Evolutionary conservation across 2,888 invertebrate genomes (phyloP), one percentile per base, ranked within the genome.

Genomic region (Catonia carolina): DNA sequence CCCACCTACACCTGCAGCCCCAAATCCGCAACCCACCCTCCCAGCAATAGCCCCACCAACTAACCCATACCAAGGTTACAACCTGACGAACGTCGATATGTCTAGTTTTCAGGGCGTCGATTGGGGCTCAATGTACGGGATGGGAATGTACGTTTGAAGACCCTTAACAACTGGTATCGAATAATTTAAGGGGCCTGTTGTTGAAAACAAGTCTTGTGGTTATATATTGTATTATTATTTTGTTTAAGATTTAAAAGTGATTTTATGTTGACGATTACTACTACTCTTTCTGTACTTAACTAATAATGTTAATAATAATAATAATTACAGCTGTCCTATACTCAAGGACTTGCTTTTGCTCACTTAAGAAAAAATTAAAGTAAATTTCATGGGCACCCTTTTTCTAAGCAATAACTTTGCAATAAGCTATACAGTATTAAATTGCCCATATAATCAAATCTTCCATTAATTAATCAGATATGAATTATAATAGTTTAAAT

Each of bases 71-170:
- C 84, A 83, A 68, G 83, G 83, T 48, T 90, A 90, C 75, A 86
- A 86, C 65, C 81, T 91, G 64, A 85, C 90, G 70, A 90, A 90
- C 72, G 89, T 91, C 61, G 91, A 91, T 76, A 91, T 91, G 91
- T 86, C 89, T 61, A 88, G 89, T 71, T 91, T 91, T 82, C 91
- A 91, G 74, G 87, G 89, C 59, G 88, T 92, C 66, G 91, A 91
- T 75, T 91, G 91, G 91, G 84, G 85, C 69, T 85, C 87, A 68
- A 87, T 91, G 87, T 92, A 92, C 74, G 89, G 90, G 69, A 88
- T 91, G 77, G 90, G 90, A 72, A 90, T 91, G 90, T 91, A 91
- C 78, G 89, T 90, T 72, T 87, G 57, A 57, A 57, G 39, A 27
- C 49, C 48, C 49, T 36, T 41, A 31, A 35, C 36, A 8, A 12